A percentile compares a stretch with the other conserved stretches of the same genome.
Evolutionary conservation across 2,797 vertebrate species (phyloP).

Genomic region (Buphagus erythrorhynchus): DNA sequence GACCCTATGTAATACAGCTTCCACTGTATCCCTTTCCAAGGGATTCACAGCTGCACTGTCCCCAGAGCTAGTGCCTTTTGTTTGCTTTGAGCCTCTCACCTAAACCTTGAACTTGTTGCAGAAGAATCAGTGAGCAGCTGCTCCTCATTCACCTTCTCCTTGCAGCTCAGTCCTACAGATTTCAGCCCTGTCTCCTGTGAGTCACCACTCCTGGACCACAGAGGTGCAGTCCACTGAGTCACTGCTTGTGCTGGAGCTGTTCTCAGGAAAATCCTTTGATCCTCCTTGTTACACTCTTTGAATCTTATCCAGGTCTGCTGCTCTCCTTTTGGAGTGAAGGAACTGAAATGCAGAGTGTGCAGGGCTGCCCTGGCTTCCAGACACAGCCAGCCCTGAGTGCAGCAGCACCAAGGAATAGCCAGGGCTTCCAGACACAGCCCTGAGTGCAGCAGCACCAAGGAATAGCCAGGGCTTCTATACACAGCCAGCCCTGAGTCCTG

Average conservation of each 20-base stretch:
- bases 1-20: accelerated
- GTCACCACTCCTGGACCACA: neutral
- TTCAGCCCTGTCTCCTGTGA: neutral
- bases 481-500: neutral
- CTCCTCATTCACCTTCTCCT: neutral
- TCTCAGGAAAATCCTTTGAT: neutral
- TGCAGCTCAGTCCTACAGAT: neutral
- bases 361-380: neutral
- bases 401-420: neutral
- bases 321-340: neutral
- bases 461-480: neutral
- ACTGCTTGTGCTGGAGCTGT: neutral
- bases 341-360: neutral
- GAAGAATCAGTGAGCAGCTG: neutral
- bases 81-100: neutral
- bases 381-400: neutral
- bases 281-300: neutral
- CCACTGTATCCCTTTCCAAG: neutral
- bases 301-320: neutral
- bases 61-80: neutral
- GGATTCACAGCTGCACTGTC: neutral
- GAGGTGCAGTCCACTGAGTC: neutral
- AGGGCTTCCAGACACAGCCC: neutral
- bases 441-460: neutral
- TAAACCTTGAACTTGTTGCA: neutral